These are phyloP conservation scores for Chrysochloris asiatica DNA, from an alignment of 2,113 vertebrate species.

Conservation along the genomic window DNA sequence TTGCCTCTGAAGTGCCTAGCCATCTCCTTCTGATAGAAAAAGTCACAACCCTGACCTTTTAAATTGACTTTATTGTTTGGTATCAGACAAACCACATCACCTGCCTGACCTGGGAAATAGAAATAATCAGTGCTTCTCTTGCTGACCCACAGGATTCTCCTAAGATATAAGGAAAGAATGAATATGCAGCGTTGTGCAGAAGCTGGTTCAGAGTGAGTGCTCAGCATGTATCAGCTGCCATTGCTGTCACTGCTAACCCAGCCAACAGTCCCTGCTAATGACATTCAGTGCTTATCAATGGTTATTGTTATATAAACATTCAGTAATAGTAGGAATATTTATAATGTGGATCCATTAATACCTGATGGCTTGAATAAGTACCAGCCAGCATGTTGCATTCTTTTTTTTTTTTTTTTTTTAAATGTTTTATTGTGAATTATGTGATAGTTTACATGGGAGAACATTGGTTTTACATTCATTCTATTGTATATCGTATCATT, in stretches of 20 bases:
- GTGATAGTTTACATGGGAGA: too few species aligned
- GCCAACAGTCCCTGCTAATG: too few species aligned
- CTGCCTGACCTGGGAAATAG: background rate
- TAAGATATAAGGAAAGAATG: background rate
- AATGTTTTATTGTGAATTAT: too few species aligned
- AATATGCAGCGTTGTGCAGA: background rate
- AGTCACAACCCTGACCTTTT: background rate
- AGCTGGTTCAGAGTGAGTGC: background rate
- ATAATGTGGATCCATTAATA: background rate
- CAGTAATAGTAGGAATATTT: background rate
- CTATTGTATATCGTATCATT: too few species aligned
- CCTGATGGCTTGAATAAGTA: background rate
- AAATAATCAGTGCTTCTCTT: too few species aligned
- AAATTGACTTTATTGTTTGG: too few species aligned
- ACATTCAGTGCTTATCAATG: too few species aligned
- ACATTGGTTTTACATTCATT: too few species aligned
- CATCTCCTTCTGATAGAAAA: background rate
- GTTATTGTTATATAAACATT: background rate
- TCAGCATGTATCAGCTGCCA: background rate
- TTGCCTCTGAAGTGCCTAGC: background rate
- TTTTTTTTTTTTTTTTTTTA: too few species aligned
- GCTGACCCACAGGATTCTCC: background rate
- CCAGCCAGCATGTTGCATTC: background rate
- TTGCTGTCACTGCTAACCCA: too few species aligned
- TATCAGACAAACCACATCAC: background rate